Base-by-base conservation (phyloP, 2,888 invertebrate species). In the Limnephilus rhombicus region DNA sequence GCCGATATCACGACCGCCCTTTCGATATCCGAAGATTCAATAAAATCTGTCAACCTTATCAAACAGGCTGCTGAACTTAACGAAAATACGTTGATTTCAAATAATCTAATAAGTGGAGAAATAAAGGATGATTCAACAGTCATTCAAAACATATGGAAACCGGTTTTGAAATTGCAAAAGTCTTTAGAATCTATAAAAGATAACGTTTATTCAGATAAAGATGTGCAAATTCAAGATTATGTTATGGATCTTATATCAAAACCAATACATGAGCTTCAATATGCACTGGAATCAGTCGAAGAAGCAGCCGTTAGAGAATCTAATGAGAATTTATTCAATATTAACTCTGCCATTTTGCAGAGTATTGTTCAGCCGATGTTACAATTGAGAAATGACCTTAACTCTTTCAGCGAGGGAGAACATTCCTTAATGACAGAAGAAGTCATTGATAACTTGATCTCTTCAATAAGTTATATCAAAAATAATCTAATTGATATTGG, bases 301-400 rank as follows among this genome's bases (percentile, higher is more conserved):
- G 95, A 96, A 91, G 95, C 97, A 0, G 96, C 97, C 11, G 95
- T 97, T 18, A 96, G 96, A 93, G 97, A 97, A 95, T 96, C 96
- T 0, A 94, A 94, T 18, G 94, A 94, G n/a, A 93, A 94, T 2
- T 93, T 96, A 83, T 94, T 95, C 83, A 95, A 95, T 93, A 95
- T 97, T 91, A 97, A 97, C 94, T 96, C 97, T 92, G 96, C 97
- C 91, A 96, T 97, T 68, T 96, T 97, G 91, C 97, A 97, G 94
- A 96, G 96, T 90, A 96, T 97, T 0, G 96, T 97, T 94, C 96
- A 97, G 29, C 97, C 97, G 0, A 95, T 97, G n/a, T 95, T 97
- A 91, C 97, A 97, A 94, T 94, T 98, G 11, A 96, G 97, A 93
- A 96, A 95, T 94, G 96, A 96, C 0, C 95, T 97, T 93, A 97